phyloP scores from a whole-genome alignment of 30 jellyfish, hydroid and myxozoan genomes.

The Rhopilema esculentum region DNA sequence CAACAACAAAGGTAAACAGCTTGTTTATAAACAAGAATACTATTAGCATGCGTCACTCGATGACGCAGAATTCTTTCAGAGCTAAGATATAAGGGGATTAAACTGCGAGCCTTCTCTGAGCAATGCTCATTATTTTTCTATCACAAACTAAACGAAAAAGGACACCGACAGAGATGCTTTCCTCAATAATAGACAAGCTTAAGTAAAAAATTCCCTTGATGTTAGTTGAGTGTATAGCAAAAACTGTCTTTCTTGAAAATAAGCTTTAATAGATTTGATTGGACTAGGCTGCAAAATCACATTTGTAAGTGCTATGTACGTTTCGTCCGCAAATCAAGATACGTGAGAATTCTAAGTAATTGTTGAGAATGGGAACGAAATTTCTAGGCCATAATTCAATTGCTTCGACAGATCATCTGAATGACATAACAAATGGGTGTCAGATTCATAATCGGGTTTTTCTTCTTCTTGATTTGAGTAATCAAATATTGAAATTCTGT shows the following conservation, averaged over 20 bases:
- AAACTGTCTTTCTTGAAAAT: not conserved
- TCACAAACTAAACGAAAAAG: not conserved
- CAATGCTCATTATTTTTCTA: slow-evolving; percentile 3
- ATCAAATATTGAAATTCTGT: not conserved
- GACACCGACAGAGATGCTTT: not conserved
- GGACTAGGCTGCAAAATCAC: too few relatives aligned
- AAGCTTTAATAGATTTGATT: not conserved
- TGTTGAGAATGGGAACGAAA: not conserved
- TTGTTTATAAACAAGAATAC: slow-evolving; percentile 3
- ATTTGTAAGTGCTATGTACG: too few relatives aligned
- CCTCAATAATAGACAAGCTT: not conserved
- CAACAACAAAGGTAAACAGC: slow-evolving; percentile 17
- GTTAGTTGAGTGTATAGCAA: not conserved
- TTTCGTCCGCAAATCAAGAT: too few relatives aligned
- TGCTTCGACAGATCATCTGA: not conserved
- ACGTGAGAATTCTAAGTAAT: too few relatives aligned
- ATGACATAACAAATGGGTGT: not conserved
- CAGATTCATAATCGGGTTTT: not conserved
- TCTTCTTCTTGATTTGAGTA: not conserved
- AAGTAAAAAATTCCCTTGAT: not conserved
- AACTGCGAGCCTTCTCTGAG: slow-evolving; percentile 15
- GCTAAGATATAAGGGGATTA: slow-evolving; percentile 31
- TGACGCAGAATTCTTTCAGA: slow-evolving; percentile 35
- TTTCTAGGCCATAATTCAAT: not conserved
- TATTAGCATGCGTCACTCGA: slow-evolving; percentile 18